These are phyloP conservation scores for Perccottus glenii DNA, from an alignment of 2,113 vertebrate species.

Conservation along the genomic window DNA sequence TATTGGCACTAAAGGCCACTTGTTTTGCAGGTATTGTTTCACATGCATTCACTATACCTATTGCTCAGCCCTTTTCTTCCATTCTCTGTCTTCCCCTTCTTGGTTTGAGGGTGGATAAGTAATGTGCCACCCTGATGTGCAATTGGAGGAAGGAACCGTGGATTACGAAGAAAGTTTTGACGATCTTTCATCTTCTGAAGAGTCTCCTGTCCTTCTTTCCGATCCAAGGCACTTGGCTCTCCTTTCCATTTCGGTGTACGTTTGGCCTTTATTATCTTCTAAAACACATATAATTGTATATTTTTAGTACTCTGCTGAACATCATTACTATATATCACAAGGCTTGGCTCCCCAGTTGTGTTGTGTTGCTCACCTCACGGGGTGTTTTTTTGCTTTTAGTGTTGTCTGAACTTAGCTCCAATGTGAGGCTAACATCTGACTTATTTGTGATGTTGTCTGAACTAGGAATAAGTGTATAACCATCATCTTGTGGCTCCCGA, in stretches of 20 bases:
- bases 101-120: constrained; percentile 76
- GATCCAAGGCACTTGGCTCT: constrained; percentile 58
- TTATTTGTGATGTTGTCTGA: constrained; percentile 20
- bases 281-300: constrained; percentile 26
- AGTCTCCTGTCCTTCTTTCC: constrained; percentile 40
- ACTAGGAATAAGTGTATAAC: constrained; percentile 25
- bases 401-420: constrained; percentile 30
- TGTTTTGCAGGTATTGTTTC: neutral
- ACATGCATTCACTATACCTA: constrained; percentile 73
- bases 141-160: constrained; percentile 85
- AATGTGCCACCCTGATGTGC: constrained; percentile 77
- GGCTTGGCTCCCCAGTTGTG: neutral
- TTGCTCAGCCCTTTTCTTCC: constrained; percentile 25
- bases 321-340: too few species aligned
- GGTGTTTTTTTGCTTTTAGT: constrained; percentile 16
- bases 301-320: neutral
- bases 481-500: constrained; percentile 40
- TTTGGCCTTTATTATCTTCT: constrained; percentile 57
- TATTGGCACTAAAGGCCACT: too few species aligned
- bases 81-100: constrained; percentile 36
- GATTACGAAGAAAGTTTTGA: constrained; percentile 85
- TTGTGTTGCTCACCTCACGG: constrained; percentile 58
- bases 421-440: constrained; percentile 59
- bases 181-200: constrained; percentile 73
- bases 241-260: constrained; percentile 66